phyloP scores from a whole-genome alignment of 1,140 invertebrate genomes.

The Laupala kohalensis region DNA sequence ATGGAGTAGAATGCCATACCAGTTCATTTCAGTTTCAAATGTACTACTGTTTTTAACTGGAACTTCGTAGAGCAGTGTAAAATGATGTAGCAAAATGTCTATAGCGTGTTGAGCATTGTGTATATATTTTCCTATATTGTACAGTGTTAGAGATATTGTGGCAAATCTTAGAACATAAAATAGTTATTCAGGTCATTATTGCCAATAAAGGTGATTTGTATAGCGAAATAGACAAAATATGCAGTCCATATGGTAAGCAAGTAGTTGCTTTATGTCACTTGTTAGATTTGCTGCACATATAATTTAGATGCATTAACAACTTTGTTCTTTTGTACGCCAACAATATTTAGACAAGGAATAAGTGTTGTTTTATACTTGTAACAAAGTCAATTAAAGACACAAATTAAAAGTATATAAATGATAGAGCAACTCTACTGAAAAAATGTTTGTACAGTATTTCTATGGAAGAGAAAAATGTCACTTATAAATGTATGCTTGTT shows the following conservation, averaged over 20 bases:
- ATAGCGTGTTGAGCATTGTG: neutral
- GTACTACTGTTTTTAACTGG: neutral
- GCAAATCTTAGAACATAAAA: neutral
- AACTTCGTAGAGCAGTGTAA: neutral
- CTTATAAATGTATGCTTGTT: neutral
- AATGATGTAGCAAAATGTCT: neutral
- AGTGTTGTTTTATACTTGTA: neutral
- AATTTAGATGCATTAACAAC: neutral
- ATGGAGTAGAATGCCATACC: neutral
- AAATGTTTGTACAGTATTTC: neutral
- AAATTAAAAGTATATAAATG: neutral
- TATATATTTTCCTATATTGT: neutral
- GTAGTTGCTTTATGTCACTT: neutral
- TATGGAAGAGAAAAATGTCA: neutral
- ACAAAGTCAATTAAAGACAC: neutral
- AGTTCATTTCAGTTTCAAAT: neutral
- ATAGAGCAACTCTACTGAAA: neutral
- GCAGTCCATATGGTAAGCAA: neutral
- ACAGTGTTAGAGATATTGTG: neutral
- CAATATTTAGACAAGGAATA: neutral
- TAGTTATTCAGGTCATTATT: neutral
- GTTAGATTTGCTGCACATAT: neutral
- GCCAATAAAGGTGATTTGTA: neutral
- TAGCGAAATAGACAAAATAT: neutral
- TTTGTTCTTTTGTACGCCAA: neutral